Base-by-base conservation (phyloP, 2,888 invertebrate genomes). In the Melanargia galathea region DNA sequence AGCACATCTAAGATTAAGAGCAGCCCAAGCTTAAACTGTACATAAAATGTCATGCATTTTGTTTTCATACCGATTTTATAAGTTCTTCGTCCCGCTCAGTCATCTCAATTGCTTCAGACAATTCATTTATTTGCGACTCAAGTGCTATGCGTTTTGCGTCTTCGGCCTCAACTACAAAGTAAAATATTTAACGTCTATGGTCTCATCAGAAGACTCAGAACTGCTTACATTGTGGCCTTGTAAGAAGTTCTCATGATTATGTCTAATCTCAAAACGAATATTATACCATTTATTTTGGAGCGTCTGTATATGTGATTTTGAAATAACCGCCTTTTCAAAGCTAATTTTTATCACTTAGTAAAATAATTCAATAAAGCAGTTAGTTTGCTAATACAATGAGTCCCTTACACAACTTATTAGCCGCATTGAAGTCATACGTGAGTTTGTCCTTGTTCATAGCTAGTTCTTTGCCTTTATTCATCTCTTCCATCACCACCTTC, bases 391-490 rank as follows among this genome's bases (percentile, higher is more conserved):
- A 26, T 10, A 26, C 7, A 24, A 24, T 6, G 1, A 30, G 8
- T 18, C 8, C 52, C 86, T 80, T 64, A 92, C 92, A 80, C 49
- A 80, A 73, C 62, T 87, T 90, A 55, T 74, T 85, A 43, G 89
- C 83, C 45, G 77, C 83, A 13, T 86, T 83, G 1, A 94, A 83
- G 62, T 96, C 95, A 45, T 90, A 89, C 0, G 86, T 77, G 5
- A 94, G 73, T 64, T 94, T 93, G 52, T 91, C 90, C 72, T 93
- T 93, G 59, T 93, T 87, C 74, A 93, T 86, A 0, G 93, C 92
- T 2, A 95, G 76, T 69, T 93, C 92, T 73, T 94, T 95, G 73
- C 95, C 94, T 13, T 89, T 90, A 61, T 93, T 92, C 92, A 95
- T 93, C 81, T 95, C 95, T 65, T 94, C 93, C 60, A 84, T 82